Evolutionary conservation across 2,888 invertebrate species (phyloP), one percentile per base, ranked within the genome.

Genomic region (Amblyjoppa proteus): DNA sequence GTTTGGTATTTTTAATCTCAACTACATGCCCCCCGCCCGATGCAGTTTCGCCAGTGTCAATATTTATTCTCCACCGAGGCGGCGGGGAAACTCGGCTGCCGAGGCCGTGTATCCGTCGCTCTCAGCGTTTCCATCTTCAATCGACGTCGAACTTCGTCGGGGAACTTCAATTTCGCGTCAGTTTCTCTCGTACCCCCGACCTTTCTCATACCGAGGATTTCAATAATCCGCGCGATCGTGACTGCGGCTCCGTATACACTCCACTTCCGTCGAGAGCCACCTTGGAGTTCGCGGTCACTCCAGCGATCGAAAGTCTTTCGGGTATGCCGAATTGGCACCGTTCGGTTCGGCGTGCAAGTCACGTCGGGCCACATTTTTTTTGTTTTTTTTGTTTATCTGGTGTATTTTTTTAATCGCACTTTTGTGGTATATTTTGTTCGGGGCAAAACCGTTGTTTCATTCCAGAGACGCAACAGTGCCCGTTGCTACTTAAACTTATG

Each of bases 1-100:
- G 45, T 49, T 45, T 31, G 81, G 77, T 81, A 79, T 86, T 87
- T 86, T 87, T 81, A 86, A 87, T 87, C 84, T 83, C 80, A 69
- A 86, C 75, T 78, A 74, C 71, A 58, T 75, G 58, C 58, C 58
- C 16, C 74, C 75, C 58, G 58, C 20, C 74, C 73, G 66, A 78
- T 79, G 78, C 56, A 80, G 76, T 71, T 77, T 81, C 80, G 38
- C 76, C 76, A 81, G 70, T 84, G 80, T 86, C 84, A 81, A 81
- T 87, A 81, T 86, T 83, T 87, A 85, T 85, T 76, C 86, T 71
- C 71, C 49, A 38, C 25, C 58, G 34, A 4, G 56, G 71, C 58
- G 51, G 20, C 13, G 31, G 56, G 74, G 51, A 31, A 53, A 66
- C 45, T 34, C 68, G 25, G 20, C 34, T 51, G 31, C 28, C 69